phyloP scores from a whole-genome alignment of 2,797 vertebrate species.

The Lophura swinhoii region DNA sequence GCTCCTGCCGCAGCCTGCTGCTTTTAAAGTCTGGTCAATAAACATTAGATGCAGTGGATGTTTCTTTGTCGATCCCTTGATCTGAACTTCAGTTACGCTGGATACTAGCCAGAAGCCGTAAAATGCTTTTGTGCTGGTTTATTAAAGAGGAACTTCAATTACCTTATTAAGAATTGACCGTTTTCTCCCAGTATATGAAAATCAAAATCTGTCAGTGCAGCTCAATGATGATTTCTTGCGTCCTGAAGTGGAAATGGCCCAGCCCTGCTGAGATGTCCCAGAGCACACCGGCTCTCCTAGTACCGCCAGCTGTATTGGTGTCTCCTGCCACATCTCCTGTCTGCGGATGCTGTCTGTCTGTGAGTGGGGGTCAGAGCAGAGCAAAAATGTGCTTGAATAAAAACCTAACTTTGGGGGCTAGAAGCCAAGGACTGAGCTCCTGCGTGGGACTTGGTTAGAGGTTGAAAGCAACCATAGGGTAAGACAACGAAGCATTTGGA shows the following conservation, averaged over 20 bases:
- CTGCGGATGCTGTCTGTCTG: neutral
- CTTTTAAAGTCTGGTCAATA: conserved; percentile 29
- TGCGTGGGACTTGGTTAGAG: neutral
- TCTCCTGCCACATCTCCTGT: neutral
- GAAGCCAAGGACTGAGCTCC: neutral
- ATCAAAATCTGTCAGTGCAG: neutral
- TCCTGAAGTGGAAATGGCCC: neutral
- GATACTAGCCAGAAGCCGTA: neutral
- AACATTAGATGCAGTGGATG: conserved; percentile 30
- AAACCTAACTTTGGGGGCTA: neutral
- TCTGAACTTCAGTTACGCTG: neutral
- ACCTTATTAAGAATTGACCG: conserved; percentile 10
- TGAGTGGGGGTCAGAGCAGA: neutral
- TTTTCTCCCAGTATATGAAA: neutral
- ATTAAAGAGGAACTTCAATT: conserved; percentile 63
- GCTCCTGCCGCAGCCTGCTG: neutral
- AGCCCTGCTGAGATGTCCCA: neutral
- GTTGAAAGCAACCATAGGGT: neutral
- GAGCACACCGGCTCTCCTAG: neutral
- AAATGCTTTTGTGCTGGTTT: conserved; percentile 11
- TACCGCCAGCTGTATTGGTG: fast-evolving
- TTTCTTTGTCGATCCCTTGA: neutral
- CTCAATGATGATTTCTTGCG: neutral
- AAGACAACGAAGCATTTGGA: neutral
- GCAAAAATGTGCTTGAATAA: neutral